Evolutionary conservation across 2,888 invertebrate genomes (phyloP).

Genomic region (Watsonalla cultraria): DNA sequence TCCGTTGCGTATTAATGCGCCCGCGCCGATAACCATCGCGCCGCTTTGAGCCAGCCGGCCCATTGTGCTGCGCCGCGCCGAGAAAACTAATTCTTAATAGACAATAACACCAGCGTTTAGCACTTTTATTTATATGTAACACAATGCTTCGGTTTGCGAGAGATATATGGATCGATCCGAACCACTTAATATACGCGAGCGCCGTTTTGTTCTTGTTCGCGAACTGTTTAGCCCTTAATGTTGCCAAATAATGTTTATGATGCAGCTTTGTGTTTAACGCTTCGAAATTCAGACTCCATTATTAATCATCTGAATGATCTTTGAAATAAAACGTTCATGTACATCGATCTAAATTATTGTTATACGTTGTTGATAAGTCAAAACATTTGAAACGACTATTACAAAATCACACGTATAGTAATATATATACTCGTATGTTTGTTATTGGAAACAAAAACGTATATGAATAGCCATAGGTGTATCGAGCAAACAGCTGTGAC

Average conservation of each 20-base stretch:
- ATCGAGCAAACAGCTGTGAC: conserved; percentile 10
- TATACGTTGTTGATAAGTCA: no score
- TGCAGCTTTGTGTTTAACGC: neutral
- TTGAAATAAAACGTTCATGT: no score
- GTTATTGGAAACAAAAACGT: no score
- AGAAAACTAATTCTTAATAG: conserved; percentile 76
- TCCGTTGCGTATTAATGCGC: conserved; percentile 68
- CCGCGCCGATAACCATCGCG: conserved; percentile 59
- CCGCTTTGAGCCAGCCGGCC: conserved; percentile 65
- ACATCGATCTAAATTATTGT: no score
- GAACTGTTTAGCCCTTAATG: neutral
- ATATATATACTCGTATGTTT: no score
- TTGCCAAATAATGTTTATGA: neutral
- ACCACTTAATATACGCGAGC: conserved; percentile 16
- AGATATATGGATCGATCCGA: conserved; percentile 49
- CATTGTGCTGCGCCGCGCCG: conserved; percentile 63
- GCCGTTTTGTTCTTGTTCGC: neutral
- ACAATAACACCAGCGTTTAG: conserved; percentile 71
- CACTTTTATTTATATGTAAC: conserved; percentile 70
- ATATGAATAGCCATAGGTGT: conserved; percentile 10
- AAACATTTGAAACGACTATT: no score
- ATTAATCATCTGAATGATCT: no score
- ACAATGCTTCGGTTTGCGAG: conserved; percentile 59
- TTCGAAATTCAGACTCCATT: no score
- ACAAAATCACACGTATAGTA: no score